Percentiles rank a stretch among this genome's conserved stretches.
Evolutionary conservation across 2,797 vertebrate species (phyloP).

Genomic region (Neosilurus mollespiculum): DNA sequence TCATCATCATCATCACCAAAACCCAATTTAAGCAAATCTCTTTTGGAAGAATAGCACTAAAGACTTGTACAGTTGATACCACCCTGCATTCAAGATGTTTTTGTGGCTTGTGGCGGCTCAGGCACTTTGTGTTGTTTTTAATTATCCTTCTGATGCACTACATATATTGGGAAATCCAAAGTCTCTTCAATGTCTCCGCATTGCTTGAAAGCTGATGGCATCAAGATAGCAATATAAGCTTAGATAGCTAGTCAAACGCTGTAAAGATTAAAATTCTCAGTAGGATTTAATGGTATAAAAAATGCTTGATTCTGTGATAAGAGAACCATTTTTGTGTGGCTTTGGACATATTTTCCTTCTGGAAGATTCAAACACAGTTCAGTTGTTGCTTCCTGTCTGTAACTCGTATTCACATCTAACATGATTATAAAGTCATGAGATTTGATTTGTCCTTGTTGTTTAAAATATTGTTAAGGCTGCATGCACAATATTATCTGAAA

Average conservation of each 20-base stretch:
- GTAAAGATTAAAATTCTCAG: neutral
- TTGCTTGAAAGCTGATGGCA: neutral
- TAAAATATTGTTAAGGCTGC: neutral
- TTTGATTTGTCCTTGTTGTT: neutral
- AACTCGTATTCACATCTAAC: neutral
- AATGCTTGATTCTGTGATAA: neutral
- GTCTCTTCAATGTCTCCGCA: neutral
- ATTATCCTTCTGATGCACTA: neutral
- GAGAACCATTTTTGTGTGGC: neutral
- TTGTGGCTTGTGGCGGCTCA: neutral
- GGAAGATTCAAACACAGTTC: neutral
- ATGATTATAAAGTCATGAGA: neutral
- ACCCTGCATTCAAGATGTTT: neutral
- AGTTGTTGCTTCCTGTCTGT: neutral
- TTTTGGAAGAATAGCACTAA: neutral
- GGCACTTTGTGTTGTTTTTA: neutral
- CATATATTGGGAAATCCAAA: neutral
- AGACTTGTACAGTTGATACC: neutral
- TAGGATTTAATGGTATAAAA: neutral
- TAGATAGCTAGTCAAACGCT: neutral
- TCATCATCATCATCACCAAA: neutral
- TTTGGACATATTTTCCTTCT: neutral
- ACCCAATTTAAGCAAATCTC: neutral
- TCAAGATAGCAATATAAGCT: too few relatives aligned
- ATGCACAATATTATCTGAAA: too few relatives aligned